phyloP scores from a whole-genome alignment of 2,113 vertebrate genomes.

The Lepidiolamprologus cunningtoni region DNA sequence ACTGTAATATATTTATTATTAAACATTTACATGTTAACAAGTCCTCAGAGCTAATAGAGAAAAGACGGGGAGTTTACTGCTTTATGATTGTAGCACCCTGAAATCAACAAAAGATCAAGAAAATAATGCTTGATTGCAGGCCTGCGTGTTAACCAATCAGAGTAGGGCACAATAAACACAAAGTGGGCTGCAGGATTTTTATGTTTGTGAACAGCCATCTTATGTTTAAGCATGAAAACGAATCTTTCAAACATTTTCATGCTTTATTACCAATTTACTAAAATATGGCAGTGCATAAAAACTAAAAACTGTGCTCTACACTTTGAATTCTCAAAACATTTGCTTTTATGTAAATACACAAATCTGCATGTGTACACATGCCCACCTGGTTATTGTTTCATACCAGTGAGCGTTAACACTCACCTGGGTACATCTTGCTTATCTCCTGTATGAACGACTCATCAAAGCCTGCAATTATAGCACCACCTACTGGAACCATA shows the following conservation, averaged over 20 bases:
- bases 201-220: not conserved
- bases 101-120: not conserved
- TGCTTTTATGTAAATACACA: not conserved
- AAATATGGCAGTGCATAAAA: not conserved
- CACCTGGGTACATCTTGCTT: constrained; percentile 96
- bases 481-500: constrained; percentile 98
- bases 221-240: not conserved
- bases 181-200: not conserved
- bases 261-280: not conserved
- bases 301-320: not conserved
- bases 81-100: not conserved
- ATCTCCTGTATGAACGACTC: constrained; percentile 89
- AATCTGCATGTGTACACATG: not conserved
- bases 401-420: not conserved
- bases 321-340: not conserved
- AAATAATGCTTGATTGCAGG: rapidly evolving
- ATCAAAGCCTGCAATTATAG: constrained; percentile 92
- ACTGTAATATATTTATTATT: not conserved
- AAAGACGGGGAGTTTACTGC: not conserved
- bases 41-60: not conserved
- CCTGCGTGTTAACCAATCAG: not conserved
- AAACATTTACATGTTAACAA: not conserved
- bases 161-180: not conserved
- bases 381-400: not conserved
- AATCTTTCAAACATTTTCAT: not conserved